Evolutionary conservation across 2,113 vertebrate genomes (phyloP), one percentile per base, ranked within the genome.

Genomic region (Larimichthys polyactis): DNA sequence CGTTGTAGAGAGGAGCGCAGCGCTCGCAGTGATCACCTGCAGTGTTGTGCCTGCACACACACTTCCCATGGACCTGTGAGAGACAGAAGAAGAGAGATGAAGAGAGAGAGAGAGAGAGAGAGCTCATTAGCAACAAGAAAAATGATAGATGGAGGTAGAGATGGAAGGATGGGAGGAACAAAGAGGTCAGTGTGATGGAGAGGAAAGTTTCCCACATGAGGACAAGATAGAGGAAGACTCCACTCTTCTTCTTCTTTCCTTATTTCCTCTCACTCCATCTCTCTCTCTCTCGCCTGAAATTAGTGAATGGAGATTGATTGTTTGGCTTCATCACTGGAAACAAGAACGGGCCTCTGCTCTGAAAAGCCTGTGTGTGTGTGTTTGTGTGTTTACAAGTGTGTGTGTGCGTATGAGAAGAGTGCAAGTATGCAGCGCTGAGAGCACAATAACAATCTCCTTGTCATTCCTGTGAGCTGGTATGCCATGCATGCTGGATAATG

Each of bases 41-140:
- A 0, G 98, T 99, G 92, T 99, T 97, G 95, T 99, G 98, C 90
- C 96, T 96, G 92, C 98, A 99, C 88, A 97, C 95, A 88, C 98
- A 99, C 85, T 96, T 97, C 75, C 98, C 98, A 49, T 99, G 97
- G 72, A 99, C 96, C 98, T 99, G 88, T 27, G 51, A 57, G 55
- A 75, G 27, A 51, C 36, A 40, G 36, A 36, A 36, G 36, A 36
- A 36, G 17, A n/a, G n/a, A 3, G 69, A 72, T 49, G 51, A n/a
- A n/a, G 32, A n/a, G 27, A 55, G 49, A 59, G 29, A n/a, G n/a
- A n/a, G n/a, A n/a, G n/a, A 48, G 63, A 20, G 64, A 62, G 51
- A 49, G 64, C 70, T 88, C 80, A 85, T 91, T 87, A 91, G 83
- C 44, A 43, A 64, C 19, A 51, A 48, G 64, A 15, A 77, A 57